phyloP scores from a whole-genome alignment of 1,140 invertebrate genomes.

The Elysia chlorotica region DNA sequence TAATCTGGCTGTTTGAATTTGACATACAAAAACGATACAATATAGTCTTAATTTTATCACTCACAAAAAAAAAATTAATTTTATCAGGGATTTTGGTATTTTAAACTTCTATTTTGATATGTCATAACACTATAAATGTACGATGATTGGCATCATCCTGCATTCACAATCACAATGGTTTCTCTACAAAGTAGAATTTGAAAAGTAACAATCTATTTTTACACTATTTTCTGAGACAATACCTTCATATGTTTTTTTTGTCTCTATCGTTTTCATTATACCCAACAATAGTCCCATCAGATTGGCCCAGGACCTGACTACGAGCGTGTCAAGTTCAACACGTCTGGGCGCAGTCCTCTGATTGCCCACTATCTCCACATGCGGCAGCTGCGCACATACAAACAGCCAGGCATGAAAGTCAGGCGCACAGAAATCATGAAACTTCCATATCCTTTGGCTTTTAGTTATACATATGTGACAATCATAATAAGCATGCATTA shows the following conservation, averaged over 20 bases:
- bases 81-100: too few species aligned
- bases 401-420: conserved; percentile 51
- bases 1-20: too few species aligned
- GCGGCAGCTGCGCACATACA: conserved; percentile 42
- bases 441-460: conserved; percentile 48
- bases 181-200: too few species aligned
- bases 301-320: conserved; percentile 53
- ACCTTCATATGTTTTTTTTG: background rate
- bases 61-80: too few species aligned
- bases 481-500: background rate
- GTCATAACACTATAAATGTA: too few species aligned
- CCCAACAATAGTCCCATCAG: conserved; percentile 57
- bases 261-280: too few species aligned
- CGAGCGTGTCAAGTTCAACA: conserved; percentile 55
- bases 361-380: conserved; percentile 56
- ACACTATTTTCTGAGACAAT: background rate
- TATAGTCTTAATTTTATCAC: too few species aligned
- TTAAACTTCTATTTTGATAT: too few species aligned
- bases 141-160: too few species aligned
- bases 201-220: too few species aligned
- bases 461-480: background rate
- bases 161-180: too few species aligned
- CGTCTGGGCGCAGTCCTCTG: conserved; percentile 51
- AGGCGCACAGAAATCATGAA: conserved; percentile 48
- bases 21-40: too few species aligned